Base-by-base conservation (phyloP, 2,888 invertebrate genomes). In the Lepas anatifera region DNA sequence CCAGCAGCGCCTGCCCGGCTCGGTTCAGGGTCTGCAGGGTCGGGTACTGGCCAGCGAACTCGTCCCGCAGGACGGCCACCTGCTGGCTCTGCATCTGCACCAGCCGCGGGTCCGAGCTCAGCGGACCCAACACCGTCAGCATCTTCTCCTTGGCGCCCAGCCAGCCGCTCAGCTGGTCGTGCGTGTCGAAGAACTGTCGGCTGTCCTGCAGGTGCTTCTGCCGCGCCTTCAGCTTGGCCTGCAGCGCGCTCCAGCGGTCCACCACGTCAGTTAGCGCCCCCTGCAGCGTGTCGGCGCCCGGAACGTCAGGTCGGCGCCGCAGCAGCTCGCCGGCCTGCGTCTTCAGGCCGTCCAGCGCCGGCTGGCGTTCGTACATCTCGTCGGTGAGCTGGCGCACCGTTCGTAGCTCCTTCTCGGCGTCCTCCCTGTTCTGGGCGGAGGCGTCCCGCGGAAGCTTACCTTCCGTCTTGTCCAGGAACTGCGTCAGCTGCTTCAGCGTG, bases 71-170 rank as follows among this genome's bases (percentile, higher is more conserved):
- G 0, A 97, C 95, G 84, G 95, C 90, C 3, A 91, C 83, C 84
- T 95, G 95, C 78, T 95, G 94, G 27, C 95, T 91, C 84, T 97
- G 97, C 48, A 92, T 94, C 78, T 93, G 91, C 3, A 96, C 93
- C 89, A 96, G 92, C 70, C 95, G 85, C 0, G 95, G 93, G 80
- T 98, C 97, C 0, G 95, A 92, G 0, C 95, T 95, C 76, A 98
- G 95, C 0, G 96, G 96, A 27, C 97, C 97, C 0, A 98, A 83
- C 0, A 95, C 96, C 0, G 90, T 88, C 81, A 98, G 84, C 95
- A 98, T 96, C 76, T 93, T 89, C 77, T 96, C 95, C 81, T 98
- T 98, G 74, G 93, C 90, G 39, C 85, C 85, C 64, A 97, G 83
- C 96, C 97, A 98, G 70, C 87, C 87, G 11, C 87, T 85, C 70